phyloP scores from a whole-genome alignment of 2,888 invertebrate species.

The Pherbina coryleti region DNA sequence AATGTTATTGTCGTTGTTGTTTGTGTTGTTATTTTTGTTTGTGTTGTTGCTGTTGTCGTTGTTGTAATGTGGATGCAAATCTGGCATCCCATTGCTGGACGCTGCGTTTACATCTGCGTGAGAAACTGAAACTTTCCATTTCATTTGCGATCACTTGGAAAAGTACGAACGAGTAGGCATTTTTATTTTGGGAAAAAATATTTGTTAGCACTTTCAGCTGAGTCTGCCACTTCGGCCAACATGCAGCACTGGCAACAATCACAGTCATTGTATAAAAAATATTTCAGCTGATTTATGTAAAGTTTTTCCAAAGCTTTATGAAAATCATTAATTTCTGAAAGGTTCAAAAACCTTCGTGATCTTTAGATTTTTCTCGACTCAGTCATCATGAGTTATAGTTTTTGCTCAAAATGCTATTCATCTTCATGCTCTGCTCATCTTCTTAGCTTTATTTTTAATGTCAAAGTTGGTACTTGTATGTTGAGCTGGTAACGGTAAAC shows the following conservation, averaged over 20 bases:
- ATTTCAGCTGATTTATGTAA: background rate
- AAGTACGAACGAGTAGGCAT: background rate
- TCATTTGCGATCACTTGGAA: constrained; percentile 1
- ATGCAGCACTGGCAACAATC: no score
- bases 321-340: background rate
- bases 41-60: background rate
- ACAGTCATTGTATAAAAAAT: no score
- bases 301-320: background rate
- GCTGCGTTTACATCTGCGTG: constrained; percentile 18
- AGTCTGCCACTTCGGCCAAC: background rate
- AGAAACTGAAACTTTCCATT: constrained; percentile 36
- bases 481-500: background rate
- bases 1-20: background rate
- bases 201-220: background rate
- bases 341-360: background rate
- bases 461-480: background rate
- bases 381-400: background rate
- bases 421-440: background rate
- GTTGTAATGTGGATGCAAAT: constrained; percentile 23
- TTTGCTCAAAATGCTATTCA: background rate
- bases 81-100: background rate
- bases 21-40: background rate
- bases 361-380: background rate
- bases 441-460: background rate
- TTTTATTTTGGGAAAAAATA: background rate